These are phyloP conservation scores for Tyrannus savana DNA, from an alignment of 2,113 vertebrate species.

Conservation along the genomic window DNA sequence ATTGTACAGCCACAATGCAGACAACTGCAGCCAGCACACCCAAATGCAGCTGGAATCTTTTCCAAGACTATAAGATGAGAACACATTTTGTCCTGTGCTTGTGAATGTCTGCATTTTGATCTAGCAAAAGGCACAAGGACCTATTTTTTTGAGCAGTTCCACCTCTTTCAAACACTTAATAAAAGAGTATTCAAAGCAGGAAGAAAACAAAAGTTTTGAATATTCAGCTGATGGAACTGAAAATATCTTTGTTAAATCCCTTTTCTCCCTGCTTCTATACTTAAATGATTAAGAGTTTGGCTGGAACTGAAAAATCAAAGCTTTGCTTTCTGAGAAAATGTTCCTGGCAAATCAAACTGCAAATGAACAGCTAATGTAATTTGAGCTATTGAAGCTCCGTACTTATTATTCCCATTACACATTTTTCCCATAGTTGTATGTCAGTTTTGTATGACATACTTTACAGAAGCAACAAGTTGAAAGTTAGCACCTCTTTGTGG, in stretches of 20 bases:
- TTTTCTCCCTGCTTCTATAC: neutral
- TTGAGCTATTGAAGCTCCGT: neutral
- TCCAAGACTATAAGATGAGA: neutral
- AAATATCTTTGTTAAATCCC: neutral
- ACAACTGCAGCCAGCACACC: neutral
- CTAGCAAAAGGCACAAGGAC: neutral
- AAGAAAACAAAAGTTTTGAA: neutral
- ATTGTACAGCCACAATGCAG: neutral
- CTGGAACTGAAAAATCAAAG: neutral
- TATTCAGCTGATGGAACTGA: neutral
- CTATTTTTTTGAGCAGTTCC: neutral
- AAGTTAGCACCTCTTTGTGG: neutral
- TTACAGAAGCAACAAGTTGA: neutral
- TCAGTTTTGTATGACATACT: neutral
- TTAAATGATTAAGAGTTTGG: neutral
- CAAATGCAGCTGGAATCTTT: neutral
- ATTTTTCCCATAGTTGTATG: neutral
- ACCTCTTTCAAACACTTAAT: neutral
- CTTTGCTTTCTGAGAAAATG: neutral
- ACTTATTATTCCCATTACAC: neutral
- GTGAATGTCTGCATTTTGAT: neutral
- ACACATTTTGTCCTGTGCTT: neutral
- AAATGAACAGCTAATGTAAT: neutral
- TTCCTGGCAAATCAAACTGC: neutral
- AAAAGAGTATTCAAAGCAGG: neutral